phyloP scores from a whole-genome alignment of 2,113 vertebrate genomes.

The Amazona vittata region DNA sequence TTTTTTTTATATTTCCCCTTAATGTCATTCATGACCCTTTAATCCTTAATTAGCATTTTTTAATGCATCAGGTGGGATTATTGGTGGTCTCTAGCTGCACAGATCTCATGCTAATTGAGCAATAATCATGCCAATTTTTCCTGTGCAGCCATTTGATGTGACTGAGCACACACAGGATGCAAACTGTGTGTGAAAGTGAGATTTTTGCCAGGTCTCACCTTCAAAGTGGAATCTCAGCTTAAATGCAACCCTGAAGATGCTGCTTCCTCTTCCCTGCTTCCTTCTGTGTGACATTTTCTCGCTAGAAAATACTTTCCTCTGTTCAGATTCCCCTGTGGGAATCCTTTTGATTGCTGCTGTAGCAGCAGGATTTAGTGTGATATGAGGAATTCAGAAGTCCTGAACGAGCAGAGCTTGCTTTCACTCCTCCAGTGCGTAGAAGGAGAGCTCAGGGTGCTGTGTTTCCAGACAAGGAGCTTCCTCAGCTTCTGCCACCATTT shows the following conservation, averaged over 20 bases:
- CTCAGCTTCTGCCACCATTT: background rate
- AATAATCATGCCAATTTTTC: background rate
- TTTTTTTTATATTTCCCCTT: background rate
- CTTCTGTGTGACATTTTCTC: background rate
- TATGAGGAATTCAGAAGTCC: background rate
- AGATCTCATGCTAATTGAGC: background rate
- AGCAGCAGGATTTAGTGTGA: background rate
- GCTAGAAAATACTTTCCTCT: background rate
- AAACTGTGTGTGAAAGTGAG: background rate
- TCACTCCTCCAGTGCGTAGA: fast-evolving
- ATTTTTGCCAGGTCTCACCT: background rate
- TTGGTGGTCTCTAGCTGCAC: background rate
- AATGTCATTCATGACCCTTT: background rate
- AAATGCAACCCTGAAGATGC: background rate
- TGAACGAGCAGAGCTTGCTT: background rate
- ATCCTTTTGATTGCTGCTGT: background rate
- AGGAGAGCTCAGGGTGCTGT: background rate
- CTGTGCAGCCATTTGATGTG: background rate
- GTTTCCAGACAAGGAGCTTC: background rate
- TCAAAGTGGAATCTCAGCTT: background rate
- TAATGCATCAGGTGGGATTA: background rate
- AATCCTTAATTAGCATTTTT: background rate
- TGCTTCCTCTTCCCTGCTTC: background rate
- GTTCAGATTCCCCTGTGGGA: background rate
- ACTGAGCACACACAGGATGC: background rate